Evolutionary conservation across 2,888 invertebrate genomes (phyloP), one percentile per base, ranked within the genome.

Genomic region (Acleris laterana): DNA sequence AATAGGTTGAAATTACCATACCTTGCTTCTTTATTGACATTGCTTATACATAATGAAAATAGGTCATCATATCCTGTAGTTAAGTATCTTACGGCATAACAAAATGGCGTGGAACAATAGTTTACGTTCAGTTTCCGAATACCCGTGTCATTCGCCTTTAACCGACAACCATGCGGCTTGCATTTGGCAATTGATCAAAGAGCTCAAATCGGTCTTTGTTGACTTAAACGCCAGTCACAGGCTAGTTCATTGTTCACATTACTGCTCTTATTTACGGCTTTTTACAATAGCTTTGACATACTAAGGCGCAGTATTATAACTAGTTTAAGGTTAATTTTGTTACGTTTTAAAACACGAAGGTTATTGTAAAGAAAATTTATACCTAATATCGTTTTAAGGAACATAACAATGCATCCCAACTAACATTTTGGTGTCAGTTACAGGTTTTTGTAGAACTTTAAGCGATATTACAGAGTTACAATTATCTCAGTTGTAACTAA

Each of bases 171-270:
- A 69, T 64, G 77, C 72, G 74, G 81, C 75, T 77, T 73, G 71
- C 69, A 70, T 68, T 79, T 86, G 86, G 85, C 86, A 83, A 80
- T 80, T 72, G 83, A 85, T 87, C 85, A 87, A 87, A 83, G 80
- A 80, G 80, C 75, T 80, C 76, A 82, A 82, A 80, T 74, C 67
- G 74, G 78, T 78, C 76, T 75, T 81, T 82, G 82, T 80, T 84
- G 80, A 81, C 77, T 75, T 73, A 71, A 73, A 75, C 76, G 80
- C 77, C 81, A 76, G 71, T 81, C 77, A 74, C 65, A 70, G 69
- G 73, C 68, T 71, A 69, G 68, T 69, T 73, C 74, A 80, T 77
- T 80, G 79, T 79, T 74, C 68, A 48, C 53, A 65, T 69, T 70
- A 69, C 64, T 69, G 65, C 48, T 60, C 72, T 74, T 72, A 73